A percentile compares a stretch with the other conserved stretches of the same genome.
Evolutionary conservation across 2,797 vertebrate species (phyloP).

Genomic region (Erithacus rubecula): DNA sequence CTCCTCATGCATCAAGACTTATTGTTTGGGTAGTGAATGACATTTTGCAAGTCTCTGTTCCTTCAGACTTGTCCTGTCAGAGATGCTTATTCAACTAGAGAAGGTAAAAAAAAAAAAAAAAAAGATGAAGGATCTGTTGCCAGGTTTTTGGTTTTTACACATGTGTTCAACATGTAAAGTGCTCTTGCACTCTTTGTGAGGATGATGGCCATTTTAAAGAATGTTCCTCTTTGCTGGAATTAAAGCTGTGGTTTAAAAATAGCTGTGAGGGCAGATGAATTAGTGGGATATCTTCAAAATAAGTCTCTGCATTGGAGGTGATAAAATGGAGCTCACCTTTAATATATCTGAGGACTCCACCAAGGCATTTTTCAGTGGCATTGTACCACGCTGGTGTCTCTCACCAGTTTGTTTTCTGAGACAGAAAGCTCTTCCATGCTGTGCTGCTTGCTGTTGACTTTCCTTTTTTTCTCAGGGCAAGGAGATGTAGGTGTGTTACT

Average conservation of each 20-base stretch:
- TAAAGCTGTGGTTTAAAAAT: slow-evolving; percentile 30
- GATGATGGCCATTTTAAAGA: slow-evolving; percentile 22
- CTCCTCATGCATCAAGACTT: not conserved
- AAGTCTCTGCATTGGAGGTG: not conserved
- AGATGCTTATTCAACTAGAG: not conserved
- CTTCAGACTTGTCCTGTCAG: not conserved
- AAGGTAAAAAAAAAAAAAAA: not conserved
- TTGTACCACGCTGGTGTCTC: not conserved
- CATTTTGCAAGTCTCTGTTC: not conserved
- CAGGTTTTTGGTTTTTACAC: slow-evolving; percentile 34
- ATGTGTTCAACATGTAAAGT: slow-evolving; percentile 20
- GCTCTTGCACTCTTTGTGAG: not conserved
- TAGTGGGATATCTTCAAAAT: not conserved
- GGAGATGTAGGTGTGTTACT: not conserved
- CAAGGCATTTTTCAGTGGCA: not conserved
- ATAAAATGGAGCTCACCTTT: not conserved
- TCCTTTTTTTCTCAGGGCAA: not conserved
- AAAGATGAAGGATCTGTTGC: not conserved
- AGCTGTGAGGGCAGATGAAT: not conserved
- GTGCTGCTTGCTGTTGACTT: slow-evolving; percentile 1
- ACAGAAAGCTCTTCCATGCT: slow-evolving; percentile 5
- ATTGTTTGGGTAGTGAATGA: not conserved
- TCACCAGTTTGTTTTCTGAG: slow-evolving; percentile 20
- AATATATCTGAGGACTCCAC: not conserved
- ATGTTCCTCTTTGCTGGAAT: not conserved